Conservation (phyloP, 2,888 invertebrate species). For the Synanthedon tipuliformis region DNA sequence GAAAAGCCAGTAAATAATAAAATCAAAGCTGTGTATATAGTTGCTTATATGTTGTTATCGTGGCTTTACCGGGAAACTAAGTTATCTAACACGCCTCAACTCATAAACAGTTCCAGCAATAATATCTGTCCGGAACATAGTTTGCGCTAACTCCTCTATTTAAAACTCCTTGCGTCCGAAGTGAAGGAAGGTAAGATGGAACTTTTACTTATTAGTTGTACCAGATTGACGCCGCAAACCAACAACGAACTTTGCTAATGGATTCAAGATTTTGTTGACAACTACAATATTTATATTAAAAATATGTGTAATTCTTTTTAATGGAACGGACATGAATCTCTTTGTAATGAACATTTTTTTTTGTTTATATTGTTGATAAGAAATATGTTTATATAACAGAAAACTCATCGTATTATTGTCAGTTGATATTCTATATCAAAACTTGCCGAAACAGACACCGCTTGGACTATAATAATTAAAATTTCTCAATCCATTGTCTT, state of each 20-base stretch:
- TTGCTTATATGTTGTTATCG: constrained; percentile 6
- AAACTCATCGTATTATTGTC: too few species aligned
- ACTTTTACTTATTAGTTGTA: not conserved
- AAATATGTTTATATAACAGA: too few species aligned
- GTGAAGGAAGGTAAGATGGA: constrained; percentile 4
- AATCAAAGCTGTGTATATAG: not conserved
- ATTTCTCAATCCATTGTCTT: not conserved
- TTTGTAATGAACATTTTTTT: too few species aligned
- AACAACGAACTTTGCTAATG: not conserved
- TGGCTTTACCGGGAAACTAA: constrained; percentile 15
- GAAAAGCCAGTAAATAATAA: not conserved
- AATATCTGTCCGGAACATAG: constrained; percentile 23
- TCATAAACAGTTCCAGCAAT: constrained; percentile 21
- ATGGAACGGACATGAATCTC: too few species aligned
- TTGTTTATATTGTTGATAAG: too few species aligned
- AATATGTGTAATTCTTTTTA: too few species aligned
- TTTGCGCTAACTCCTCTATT: constrained; percentile 14
- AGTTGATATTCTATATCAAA: too few species aligned
- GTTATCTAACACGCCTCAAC: constrained; percentile 18
- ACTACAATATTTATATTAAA: too few species aligned
- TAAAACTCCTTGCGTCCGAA: constrained; percentile 14
- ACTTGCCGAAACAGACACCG: too few species aligned
- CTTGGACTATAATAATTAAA: not conserved
- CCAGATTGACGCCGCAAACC: not conserved
- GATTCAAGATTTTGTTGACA: not conserved